phyloP scores from a whole-genome alignment of 2,888 invertebrate genomes.

The Andrena haemorrhoa region DNA sequence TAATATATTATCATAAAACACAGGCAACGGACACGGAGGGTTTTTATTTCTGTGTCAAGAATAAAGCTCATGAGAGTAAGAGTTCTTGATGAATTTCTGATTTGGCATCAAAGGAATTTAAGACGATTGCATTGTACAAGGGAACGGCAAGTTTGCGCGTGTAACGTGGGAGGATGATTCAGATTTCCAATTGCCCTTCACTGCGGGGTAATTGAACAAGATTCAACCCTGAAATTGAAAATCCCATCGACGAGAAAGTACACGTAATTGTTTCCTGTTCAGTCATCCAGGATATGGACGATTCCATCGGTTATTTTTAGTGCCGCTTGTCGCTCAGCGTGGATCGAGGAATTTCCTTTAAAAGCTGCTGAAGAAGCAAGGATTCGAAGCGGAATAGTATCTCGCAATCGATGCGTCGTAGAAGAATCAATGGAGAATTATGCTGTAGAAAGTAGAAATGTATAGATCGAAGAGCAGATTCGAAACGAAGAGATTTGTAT shows the following conservation, averaged over 20 bases:
- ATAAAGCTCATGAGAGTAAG: no score
- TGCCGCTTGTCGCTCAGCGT: no score
- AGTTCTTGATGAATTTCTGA: no score
- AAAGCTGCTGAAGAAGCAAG: slow-evolving; percentile 2
- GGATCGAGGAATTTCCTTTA: no score
- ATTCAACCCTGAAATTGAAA: slow-evolving; percentile 21
- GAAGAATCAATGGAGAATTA: background rate
- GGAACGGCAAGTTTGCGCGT: no score
- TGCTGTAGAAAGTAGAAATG: slow-evolving; percentile 22
- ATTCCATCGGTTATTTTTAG: no score
- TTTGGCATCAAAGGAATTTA: background rate
- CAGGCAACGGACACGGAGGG: no score
- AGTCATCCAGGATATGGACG: background rate
- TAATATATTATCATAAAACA: no score
- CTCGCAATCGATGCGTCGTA: background rate
- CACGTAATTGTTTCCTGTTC: background rate
- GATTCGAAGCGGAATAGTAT: background rate
- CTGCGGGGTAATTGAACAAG: background rate
- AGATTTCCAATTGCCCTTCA: background rate
- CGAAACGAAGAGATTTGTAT: slow-evolving; percentile 26
- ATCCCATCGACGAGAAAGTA: slow-evolving; percentile 4
- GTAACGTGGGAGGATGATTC: no score
- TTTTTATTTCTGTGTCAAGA: no score
- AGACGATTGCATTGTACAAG: no score
- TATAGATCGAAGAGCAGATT: background rate